Evolutionary conservation across 2,888 invertebrate species (phyloP), one percentile per base, ranked within the genome.

Genomic region (Cryptocheilus praepositus): DNA sequence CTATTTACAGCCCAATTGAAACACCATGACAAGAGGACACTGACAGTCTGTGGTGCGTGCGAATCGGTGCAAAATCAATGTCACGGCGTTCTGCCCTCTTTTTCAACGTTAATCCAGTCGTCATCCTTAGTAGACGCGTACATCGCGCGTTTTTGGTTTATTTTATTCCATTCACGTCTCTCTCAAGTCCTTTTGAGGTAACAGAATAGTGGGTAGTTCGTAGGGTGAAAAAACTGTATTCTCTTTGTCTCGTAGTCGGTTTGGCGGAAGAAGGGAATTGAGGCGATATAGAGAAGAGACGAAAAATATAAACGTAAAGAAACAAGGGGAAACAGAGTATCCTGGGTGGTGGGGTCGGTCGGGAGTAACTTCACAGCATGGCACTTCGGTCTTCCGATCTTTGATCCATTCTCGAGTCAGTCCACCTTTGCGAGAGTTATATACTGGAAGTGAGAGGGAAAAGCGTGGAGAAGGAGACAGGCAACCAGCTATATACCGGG

Each of bases 61-160:
- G 90, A 90, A 89, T 90, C 91, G 92, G 92, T 92, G 92, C 92
- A 92, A 92, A 92, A 92, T 92, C 92, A 91, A 90, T 90, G 36
- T 36, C 36, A 36, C 36, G 36, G 36, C 36, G 36, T 36, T 36
- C 36, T 36, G 36, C 36, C 36, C 36, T 36, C 36, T 36, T 36
- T 36, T 52, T 61, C 21, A 46, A 22, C n/a, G 53, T 53, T 16
- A 52, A 36, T 11, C n/a, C 28, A 53, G 25, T 22, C 53, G n/a
- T 53, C 18, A 54, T 36, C 36, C 16, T 36, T 11, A 36, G 11
- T 7, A 7, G 36, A 36, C 36, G 36, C 36, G 36, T 36, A 7
- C 3, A 36, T 36, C 3, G 36, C 36, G 36, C 36, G 36, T 36
- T 36, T 36, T 36, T 36, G 8, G 3, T 36, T 36, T 7, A 11